Evolutionary conservation across 2,113 vertebrate species (phyloP).

Genomic region (Forbesichthys papilliferus): DNA sequence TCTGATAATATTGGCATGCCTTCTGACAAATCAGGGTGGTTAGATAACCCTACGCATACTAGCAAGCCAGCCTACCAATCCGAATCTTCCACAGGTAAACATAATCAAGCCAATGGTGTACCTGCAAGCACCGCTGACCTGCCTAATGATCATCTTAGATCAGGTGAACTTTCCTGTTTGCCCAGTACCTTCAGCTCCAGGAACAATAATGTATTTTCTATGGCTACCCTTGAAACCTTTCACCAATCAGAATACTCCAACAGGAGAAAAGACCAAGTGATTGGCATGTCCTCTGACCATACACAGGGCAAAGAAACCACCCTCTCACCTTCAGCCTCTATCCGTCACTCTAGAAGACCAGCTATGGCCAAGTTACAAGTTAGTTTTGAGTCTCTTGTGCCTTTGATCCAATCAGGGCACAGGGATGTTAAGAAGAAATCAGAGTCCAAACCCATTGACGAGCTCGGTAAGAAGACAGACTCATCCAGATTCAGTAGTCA

Average conservation of each 20-base stretch:
- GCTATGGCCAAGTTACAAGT: constrained; percentile 40
- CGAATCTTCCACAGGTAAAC: constrained; percentile 34
- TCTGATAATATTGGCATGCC: neutral
- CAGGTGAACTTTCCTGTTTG: neutral
- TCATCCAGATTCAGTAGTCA: too few relatives aligned
- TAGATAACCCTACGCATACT: constrained; percentile 16
- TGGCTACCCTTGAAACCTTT: constrained; percentile 2
- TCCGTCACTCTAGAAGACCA: constrained; percentile 14
- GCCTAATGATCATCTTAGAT: neutral
- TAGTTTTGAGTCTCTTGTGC: constrained; percentile 47
- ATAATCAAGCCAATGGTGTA: neutral
- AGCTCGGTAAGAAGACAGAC: neutral
- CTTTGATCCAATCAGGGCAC: constrained; percentile 58
- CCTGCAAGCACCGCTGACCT: neutral
- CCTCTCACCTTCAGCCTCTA: constrained; percentile 9
- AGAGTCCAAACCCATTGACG: constrained; percentile 24
- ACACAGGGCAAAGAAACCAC: constrained; percentile 2
- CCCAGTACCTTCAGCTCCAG: constrained; percentile 1
- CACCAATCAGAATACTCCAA: neutral
- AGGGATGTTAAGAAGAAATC: constrained; percentile 47
- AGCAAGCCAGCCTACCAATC: neutral
- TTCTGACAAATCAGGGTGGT: constrained; percentile 14
- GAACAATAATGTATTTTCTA: neutral
- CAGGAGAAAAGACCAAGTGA: neutral
- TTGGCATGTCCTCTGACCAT: constrained; percentile 11